Evolutionary conservation across 2,113 vertebrate species (phyloP).

Genomic region (Platycercus adscitus): DNA sequence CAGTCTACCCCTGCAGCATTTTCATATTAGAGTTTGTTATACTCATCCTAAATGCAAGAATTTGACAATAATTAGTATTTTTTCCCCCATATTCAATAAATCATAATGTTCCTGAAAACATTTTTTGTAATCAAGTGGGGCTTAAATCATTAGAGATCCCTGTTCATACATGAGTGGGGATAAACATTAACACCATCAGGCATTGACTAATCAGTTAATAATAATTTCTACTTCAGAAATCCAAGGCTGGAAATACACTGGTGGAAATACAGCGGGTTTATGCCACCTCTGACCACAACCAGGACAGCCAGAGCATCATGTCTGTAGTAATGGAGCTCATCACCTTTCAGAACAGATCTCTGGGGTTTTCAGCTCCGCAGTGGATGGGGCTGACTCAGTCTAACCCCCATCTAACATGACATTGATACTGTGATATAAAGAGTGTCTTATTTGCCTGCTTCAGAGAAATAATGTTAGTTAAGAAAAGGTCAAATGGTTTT

Average conservation of each 20-base stretch:
- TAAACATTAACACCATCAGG: neutral
- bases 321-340: neutral
- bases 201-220: neutral
- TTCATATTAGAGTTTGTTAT: neutral
- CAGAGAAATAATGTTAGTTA: constrained; percentile 25
- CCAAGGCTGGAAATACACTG: neutral
- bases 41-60: neutral
- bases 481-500: constrained; percentile 62
- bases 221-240: neutral
- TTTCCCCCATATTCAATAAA: neutral
- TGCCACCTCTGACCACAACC: neutral
- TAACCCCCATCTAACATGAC: constrained; percentile 31
- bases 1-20: constrained; percentile 1
- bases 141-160: neutral
- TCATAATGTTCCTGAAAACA: neutral
- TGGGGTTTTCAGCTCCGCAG: neutral
- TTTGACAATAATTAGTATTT: neutral
- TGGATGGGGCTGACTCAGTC: neutral
- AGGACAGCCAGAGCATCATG: neutral
- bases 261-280: neutral
- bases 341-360: neutral
- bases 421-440: constrained; percentile 44
- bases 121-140: neutral
- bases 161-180: neutral
- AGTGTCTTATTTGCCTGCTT: constrained; percentile 57